A percentile compares a stretch with the other conserved stretches of the same genome.
phyloP scores from a whole-genome alignment of 2,113 vertebrate species.

The Cinclus mexicanus region DNA sequence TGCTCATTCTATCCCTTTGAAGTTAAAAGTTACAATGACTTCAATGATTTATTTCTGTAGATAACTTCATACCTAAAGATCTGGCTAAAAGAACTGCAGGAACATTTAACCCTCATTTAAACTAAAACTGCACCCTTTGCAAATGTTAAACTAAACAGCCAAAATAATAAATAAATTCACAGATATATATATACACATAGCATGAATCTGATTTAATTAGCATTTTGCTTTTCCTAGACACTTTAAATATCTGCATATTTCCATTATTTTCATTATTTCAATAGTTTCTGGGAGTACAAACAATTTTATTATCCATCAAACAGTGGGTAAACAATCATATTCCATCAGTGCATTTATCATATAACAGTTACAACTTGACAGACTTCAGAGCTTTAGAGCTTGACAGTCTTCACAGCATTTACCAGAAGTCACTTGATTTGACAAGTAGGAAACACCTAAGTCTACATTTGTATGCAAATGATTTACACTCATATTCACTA shows the following conservation, averaged over 20 bases:
- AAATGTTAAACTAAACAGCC: not conserved
- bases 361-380: not conserved
- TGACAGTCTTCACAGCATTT: not conserved
- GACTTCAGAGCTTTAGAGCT: not conserved
- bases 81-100: not conserved
- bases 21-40: not conserved
- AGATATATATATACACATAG: not conserved
- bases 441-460: not conserved
- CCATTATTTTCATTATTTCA: not conserved
- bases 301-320: not conserved
- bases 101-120: not conserved
- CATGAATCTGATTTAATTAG: not conserved
- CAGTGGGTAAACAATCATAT: not conserved
- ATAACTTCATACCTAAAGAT: not conserved
- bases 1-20: not conserved
- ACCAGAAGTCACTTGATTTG: not conserved
- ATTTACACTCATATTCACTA: not conserved
- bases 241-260: not conserved
- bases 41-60: not conserved
- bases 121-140: not conserved
- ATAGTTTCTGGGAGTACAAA: not conserved
- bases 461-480: not conserved
- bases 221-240: not conserved
- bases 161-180: conserved; percentile 12
- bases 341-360: not conserved